Evolutionary conservation across 1,140 invertebrate genomes (phyloP).

Genomic region (Drosophila murphyi): DNA sequence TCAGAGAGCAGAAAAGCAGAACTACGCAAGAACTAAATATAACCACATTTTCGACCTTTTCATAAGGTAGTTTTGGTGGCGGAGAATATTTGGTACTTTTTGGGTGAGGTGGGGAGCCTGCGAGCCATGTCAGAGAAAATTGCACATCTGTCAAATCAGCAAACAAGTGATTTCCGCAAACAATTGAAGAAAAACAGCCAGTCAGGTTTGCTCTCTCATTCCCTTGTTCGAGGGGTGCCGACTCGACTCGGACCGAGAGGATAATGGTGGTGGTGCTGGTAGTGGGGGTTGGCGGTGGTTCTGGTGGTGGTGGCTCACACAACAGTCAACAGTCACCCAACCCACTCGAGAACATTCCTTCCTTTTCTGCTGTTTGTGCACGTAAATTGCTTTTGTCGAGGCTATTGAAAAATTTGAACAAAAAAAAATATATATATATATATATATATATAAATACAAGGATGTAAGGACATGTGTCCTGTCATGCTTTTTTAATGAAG

Average conservation of each 20-base stretch:
- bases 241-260: neutral
- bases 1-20: conserved; percentile 39
- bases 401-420: conserved; percentile 67
- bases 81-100: neutral
- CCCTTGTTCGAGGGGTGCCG: conserved; percentile 34
- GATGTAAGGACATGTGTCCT: conserved; percentile 65
- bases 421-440: conserved; percentile 18
- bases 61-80: neutral
- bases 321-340: conserved; percentile 60
- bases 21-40: conserved; percentile 33
- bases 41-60: conserved; percentile 16
- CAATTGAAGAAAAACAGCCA: conserved; percentile 78
- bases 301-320: conserved; percentile 47
- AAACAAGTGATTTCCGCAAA: conserved; percentile 83
- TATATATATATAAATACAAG: neutral
- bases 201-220: conserved; percentile 30
- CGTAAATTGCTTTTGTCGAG: conserved; percentile 80
- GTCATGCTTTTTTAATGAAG: conserved; percentile 83
- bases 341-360: conserved; percentile 30
- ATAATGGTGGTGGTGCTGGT: conserved; percentile 18
- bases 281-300: neutral
- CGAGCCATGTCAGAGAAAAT: conserved; percentile 77
- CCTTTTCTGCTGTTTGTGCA: conserved; percentile 70
- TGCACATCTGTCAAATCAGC: conserved; percentile 83
- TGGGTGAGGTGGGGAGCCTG: conserved; percentile 31